Percentiles rank a stretch among this genome's conserved stretches.
Conservation (phyloP, 2,888 invertebrate genomes). For the Lamellibrachia columna region DNA sequence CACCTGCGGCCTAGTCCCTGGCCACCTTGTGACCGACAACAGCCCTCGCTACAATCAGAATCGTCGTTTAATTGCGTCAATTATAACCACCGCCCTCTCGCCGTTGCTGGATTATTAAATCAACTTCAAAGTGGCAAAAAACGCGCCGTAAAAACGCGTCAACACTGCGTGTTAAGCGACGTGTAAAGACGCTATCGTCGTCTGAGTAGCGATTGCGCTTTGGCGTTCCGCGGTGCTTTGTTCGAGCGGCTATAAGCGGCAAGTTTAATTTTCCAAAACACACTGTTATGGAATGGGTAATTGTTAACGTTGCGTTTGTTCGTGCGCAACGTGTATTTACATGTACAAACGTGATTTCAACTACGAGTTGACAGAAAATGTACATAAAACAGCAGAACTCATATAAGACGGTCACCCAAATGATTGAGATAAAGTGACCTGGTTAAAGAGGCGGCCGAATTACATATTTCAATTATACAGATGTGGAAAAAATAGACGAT, state of each 20-base stretch:
- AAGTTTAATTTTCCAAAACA: not conserved
- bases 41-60: not conserved
- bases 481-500: too few species aligned
- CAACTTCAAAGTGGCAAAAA: not conserved
- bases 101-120: not conserved
- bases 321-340: not conserved
- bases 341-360: not conserved
- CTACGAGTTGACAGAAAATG: not conserved
- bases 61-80: not conserved
- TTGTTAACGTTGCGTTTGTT: not conserved
- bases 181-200: not conserved
- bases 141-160: not conserved
- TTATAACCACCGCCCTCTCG: not conserved
- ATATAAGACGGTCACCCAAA: too few species aligned
- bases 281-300: not conserved
- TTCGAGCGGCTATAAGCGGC: not conserved
- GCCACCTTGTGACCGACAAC: not conserved
- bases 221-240: not conserved
- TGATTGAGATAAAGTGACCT: too few species aligned
- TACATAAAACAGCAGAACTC: too few species aligned
- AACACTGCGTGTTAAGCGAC: not conserved
- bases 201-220: not conserved
- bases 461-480: too few species aligned
- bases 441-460: too few species aligned
- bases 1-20: not conserved